These are phyloP conservation scores for Mamestra configurata DNA, from an alignment of 1,140 invertebrate species.

Conservation along the genomic window DNA sequence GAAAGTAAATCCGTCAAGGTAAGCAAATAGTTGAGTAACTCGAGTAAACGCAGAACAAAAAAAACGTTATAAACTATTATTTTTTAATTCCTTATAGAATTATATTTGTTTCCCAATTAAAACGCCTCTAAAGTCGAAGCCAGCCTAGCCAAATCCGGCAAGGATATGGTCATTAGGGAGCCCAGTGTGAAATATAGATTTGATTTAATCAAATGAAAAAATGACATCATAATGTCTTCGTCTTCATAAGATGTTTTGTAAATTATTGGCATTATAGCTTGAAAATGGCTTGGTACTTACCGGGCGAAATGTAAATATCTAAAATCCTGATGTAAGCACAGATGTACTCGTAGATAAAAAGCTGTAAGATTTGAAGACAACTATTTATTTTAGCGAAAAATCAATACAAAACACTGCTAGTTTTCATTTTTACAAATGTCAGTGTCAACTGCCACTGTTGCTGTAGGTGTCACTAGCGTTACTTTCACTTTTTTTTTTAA, in stretches of 20 bases:
- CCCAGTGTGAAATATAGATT: too few species aligned
- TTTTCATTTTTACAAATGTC: not conserved
- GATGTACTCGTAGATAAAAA: too few species aligned
- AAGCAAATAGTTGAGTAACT: not conserved
- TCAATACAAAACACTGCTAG: not conserved
- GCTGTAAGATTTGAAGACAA: too few species aligned
- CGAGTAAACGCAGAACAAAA: not conserved
- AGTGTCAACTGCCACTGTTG: not conserved
- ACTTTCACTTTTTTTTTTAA: too few species aligned
- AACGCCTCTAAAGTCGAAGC: too few species aligned
- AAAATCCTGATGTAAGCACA: not conserved
- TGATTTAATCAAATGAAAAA: not conserved
- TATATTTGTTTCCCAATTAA: too few species aligned
- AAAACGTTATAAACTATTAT: too few species aligned
- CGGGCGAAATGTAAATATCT: not conserved
- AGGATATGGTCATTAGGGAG: too few species aligned
- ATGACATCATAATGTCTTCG: not conserved
- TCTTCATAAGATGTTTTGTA: not conserved
- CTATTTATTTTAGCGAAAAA: not conserved
- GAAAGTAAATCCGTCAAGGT: conserved; percentile 28
- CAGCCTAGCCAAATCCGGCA: too few species aligned
- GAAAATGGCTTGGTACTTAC: not conserved
- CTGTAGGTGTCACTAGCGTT: too few species aligned
- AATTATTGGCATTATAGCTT: not conserved
- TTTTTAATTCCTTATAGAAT: too few species aligned